Evolutionary conservation across 2,888 invertebrate genomes (phyloP).

Genomic region (Zelleria hepariella): DNA sequence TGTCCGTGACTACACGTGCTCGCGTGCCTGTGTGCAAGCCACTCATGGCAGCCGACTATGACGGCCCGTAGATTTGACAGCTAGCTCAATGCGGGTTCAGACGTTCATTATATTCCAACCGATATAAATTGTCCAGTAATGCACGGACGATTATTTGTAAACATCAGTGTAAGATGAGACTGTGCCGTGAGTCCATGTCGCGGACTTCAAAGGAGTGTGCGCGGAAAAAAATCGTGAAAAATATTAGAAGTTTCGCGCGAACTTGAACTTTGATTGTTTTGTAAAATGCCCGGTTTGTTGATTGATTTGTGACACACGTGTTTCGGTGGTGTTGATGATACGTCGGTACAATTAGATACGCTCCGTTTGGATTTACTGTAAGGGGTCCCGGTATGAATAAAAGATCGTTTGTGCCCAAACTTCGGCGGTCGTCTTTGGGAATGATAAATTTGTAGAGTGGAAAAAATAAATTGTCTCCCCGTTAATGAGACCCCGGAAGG

Average conservation of each 20-base stretch:
- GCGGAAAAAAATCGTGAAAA: slow-evolving; percentile 3
- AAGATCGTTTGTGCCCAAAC: slow-evolving; percentile 33
- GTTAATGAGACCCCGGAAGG: slow-evolving; percentile 26
- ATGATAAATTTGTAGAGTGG: slow-evolving; percentile 33
- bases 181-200: background rate
- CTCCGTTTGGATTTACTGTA: slow-evolving; percentile 47
- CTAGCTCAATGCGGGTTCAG: slow-evolving; percentile 73
- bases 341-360: slow-evolving; percentile 63
- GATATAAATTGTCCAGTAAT: slow-evolving; percentile 42
- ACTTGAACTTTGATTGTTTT: slow-evolving; percentile 41
- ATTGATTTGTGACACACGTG: slow-evolving; percentile 56
- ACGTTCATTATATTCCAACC: slow-evolving; percentile 67
- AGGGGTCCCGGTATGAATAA: slow-evolving; percentile 59
- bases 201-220: slow-evolving; percentile 20
- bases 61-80: slow-evolving; percentile 74
- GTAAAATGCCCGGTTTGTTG: slow-evolving; percentile 30
- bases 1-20: slow-evolving; percentile 52
- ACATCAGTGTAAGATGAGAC: slow-evolving; percentile 2
- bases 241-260: slow-evolving; percentile 56
- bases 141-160: background rate
- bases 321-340: slow-evolving; percentile 48
- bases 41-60: slow-evolving; percentile 72
- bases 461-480: slow-evolving; percentile 37
- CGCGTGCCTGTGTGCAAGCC: slow-evolving; percentile 57
- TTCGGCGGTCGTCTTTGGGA: slow-evolving; percentile 38